Base-by-base conservation (phyloP, 2,797 vertebrate species). In the Acrossocheilus wenchowensis region DNA sequence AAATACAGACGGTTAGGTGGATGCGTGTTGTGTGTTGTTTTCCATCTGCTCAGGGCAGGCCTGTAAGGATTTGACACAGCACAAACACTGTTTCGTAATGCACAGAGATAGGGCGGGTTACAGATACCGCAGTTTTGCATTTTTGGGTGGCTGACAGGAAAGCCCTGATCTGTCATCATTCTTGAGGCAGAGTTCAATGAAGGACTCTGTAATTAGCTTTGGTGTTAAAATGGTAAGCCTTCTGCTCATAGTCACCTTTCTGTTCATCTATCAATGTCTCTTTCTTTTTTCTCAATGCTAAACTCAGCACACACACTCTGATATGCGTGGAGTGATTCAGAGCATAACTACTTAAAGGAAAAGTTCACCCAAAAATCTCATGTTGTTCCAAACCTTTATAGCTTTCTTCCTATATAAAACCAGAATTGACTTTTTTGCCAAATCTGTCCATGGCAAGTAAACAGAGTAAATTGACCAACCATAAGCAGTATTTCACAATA, bases 21-120 rank as follows among this genome's bases (percentile, higher is more conserved):
- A 79, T 78, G 34, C 9, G 57, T 34, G 34, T 77, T 84, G 19
- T 50, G 17, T 60, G 39, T 48, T 64, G 26, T 17, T 77, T 48
- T 41, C 78, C 43, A 23, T 64, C 69, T 34, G 60, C 73, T 64
- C 17, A n/a, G 66, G 45, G 30, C 83, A 54, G 41, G 60, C 82
- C 82, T 83, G 72, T 50, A 41, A 68, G 30, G 75, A 57, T 85
- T 57, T 17, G 36, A 54, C 34, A 69, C 34, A 1, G 36, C 64
- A 43, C 64, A 78, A 69, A 21, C 75, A n/a, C 36, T 48, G 54
- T 85, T 85, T 85, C n/a, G 64, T 85, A 69, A 84, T 5, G 36
- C 21, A 52, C 7, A 78, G 73, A 68, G 62, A 68, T 34, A 10
- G 43, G 54, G 82, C 43, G 30, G 62, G 60, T 50, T 68, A 77